Percentiles rank a stretch among this genome's conserved stretches.
phyloP scores from a whole-genome alignment of 2,888 invertebrate species.

The Athripsodes cinereus region DNA sequence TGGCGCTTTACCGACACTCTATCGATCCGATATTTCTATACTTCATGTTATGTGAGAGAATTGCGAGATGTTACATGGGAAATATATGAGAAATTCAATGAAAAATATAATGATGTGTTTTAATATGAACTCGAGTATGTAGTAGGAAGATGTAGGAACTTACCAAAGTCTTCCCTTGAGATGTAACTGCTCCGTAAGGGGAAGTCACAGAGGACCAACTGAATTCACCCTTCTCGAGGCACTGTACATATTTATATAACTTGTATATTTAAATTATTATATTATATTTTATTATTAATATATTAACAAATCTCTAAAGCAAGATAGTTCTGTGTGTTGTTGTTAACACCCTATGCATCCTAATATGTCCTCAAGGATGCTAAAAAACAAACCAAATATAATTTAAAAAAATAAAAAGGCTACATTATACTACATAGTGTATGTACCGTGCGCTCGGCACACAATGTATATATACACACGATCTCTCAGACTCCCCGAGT shows the following conservation, averaged over 20 bases:
- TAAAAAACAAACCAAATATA: neutral
- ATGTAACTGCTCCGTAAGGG: neutral
- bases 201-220: neutral
- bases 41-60: neutral
- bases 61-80: neutral
- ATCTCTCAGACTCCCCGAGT: too few relatives aligned
- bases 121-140: too few relatives aligned
- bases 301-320: conserved; percentile 1
- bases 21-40: neutral
- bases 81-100: neutral
- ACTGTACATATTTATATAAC: neutral
- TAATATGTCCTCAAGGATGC: neutral
- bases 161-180: neutral
- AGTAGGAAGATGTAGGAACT: neutral
- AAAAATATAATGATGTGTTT: neutral
- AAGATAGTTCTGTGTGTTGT: neutral
- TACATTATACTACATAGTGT: neutral
- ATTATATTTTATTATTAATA: neutral
- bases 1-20: neutral
- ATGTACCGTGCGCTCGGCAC: too few relatives aligned
- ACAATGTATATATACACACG: too few relatives aligned
- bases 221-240: neutral
- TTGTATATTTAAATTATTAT: neutral
- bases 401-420: neutral
- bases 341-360: neutral